Base-by-base conservation (phyloP, 2,888 invertebrate species). In the Caenorhabditis sp. region DNA sequence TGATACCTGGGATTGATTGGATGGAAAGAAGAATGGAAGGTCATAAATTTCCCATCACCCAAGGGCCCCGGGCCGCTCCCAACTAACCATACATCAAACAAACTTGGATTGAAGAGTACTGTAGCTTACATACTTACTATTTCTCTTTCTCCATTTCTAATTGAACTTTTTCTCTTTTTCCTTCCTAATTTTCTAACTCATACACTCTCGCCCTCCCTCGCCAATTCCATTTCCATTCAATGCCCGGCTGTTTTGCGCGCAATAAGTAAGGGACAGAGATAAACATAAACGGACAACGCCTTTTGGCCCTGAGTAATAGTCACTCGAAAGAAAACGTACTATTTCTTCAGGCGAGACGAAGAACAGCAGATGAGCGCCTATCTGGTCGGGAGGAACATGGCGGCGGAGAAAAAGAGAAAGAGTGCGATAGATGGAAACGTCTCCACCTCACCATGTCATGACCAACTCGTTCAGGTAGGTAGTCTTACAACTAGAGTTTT, bases 321-420 rank as follows among this genome's bases (percentile, higher is more conserved):
- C 76, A 76, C 22, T 37, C 53, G 47, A 44, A 61, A 76, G 47
- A 44, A 61, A 76, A 61, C 58, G 76, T 76, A 76, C 67, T 76
- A 76, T 76, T 76, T 76, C 76, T 76, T 60, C 67, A 76, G 76
- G 24, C 76, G 76, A 76, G 76, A 76, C 67, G 76, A 76, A 67
- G 76, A 76, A 76, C 76, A 76, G 67, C 76, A 76, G 76, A 76
- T 76, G 76, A 76, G 76, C 47, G 76, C 76, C 76, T 76, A 67
- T 67, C 58, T 76, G 18, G 76, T 76, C 37, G 76, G 76, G n/a
- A 76, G 67, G 67, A 76, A 76, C 15, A 76, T 76, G 76, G 76
- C 67, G 37, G 76, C 60, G 60, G 76, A 67, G 67, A 67, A 76
- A 40, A 65, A 67, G 60, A 74, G 65, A 13, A 76, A 76, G 67